A percentile compares a stretch with the other conserved stretches of the same genome.
These are phyloP conservation scores for Xiphophorus birchmanni DNA, from an alignment of 2,797 vertebrate genomes.

Conservation along the genomic window DNA sequence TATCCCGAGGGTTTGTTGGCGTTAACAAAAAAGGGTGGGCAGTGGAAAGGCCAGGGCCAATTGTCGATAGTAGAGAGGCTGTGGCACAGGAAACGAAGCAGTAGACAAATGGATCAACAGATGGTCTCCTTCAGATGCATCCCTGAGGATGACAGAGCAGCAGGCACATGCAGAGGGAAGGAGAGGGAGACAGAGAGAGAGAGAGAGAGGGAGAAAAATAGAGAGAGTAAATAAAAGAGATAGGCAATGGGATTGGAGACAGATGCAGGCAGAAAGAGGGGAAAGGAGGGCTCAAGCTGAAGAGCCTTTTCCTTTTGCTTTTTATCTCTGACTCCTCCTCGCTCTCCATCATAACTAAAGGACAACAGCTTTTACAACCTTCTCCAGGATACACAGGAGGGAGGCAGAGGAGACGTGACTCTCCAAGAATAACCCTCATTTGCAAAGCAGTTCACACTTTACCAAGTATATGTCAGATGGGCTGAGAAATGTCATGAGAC, in stretches of 20 bases:
- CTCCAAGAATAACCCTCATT: slow-evolving; percentile 70
- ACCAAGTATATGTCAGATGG: slow-evolving; percentile 53
- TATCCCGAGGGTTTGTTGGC: slow-evolving; percentile 49
- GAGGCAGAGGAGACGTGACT: slow-evolving; percentile 49
- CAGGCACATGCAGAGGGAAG: slow-evolving; percentile 60
- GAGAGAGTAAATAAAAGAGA: slow-evolving; percentile 27
- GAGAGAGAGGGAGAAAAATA: slow-evolving; percentile 34
- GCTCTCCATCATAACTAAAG: slow-evolving; percentile 62
- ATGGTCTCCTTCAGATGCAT: slow-evolving; percentile 83
- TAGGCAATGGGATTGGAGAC: slow-evolving; percentile 46
- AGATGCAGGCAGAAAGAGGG: slow-evolving; percentile 38
- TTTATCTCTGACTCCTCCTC: slow-evolving; percentile 55
- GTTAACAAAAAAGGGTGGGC: slow-evolving; percentile 53
- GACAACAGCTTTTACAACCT: slow-evolving; percentile 71
- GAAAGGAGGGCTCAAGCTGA: slow-evolving; percentile 44
- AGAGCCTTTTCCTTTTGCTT: slow-evolving; percentile 54
- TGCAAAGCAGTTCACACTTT: slow-evolving; percentile 63
- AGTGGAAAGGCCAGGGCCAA: slow-evolving; percentile 64
- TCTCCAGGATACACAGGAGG: slow-evolving; percentile 41
- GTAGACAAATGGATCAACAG: slow-evolving; percentile 84
- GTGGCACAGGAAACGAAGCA: slow-evolving; percentile 72
- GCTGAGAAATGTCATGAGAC: slow-evolving; percentile 56
- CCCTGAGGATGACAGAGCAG: slow-evolving; percentile 79
- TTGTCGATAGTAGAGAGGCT: slow-evolving; percentile 65
- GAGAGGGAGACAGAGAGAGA: slow-evolving; percentile 35